Evolutionary conservation across 1,140 invertebrate genomes (phyloP).

Genomic region (Campoletis sonorensis): DNA sequence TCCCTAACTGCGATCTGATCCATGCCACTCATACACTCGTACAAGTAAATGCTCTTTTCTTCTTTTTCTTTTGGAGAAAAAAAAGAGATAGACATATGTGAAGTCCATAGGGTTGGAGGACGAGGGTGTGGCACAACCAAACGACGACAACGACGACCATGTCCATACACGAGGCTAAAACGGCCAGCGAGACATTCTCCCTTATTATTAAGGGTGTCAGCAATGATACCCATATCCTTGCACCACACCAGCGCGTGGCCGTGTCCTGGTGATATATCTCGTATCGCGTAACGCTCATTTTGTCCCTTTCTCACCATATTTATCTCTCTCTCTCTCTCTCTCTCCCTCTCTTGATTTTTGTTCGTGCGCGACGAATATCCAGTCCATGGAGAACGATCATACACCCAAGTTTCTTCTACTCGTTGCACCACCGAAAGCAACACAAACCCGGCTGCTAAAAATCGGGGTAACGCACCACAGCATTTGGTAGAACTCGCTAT

Average conservation of each 20-base stretch:
- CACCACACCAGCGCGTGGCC: slow-evolving; percentile 6
- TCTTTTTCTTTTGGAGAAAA: not conserved
- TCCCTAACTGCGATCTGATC: slow-evolving; percentile 71
- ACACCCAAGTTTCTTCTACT: not conserved
- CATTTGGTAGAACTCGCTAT: slow-evolving; percentile 10
- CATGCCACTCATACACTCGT: slow-evolving; percentile 36
- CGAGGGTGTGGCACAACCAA: slow-evolving; percentile 27
- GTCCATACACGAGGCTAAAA: slow-evolving; percentile 10
- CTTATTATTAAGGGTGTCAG: slow-evolving; percentile 36
- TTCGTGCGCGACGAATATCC: not conserved
- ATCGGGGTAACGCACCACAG: not conserved
- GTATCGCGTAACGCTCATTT: slow-evolving; percentile 23
- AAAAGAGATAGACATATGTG: not conserved
- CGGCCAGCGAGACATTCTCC: not conserved
- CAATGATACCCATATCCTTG: slow-evolving; percentile 42
- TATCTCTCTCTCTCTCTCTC: slow-evolving; percentile 13
- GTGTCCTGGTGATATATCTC: slow-evolving; percentile 30
- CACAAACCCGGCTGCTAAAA: slow-evolving; percentile 17
- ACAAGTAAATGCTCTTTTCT: not conserved
- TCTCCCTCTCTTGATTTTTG: not conserved
- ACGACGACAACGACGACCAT: slow-evolving; percentile 26
- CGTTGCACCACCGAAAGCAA: not conserved
- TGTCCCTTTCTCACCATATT: not conserved
- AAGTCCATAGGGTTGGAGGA: not conserved
- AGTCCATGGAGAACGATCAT: slow-evolving; percentile 7